phyloP scores from a whole-genome alignment of 23 tunicate species.

The Diplosoma virens region DNA sequence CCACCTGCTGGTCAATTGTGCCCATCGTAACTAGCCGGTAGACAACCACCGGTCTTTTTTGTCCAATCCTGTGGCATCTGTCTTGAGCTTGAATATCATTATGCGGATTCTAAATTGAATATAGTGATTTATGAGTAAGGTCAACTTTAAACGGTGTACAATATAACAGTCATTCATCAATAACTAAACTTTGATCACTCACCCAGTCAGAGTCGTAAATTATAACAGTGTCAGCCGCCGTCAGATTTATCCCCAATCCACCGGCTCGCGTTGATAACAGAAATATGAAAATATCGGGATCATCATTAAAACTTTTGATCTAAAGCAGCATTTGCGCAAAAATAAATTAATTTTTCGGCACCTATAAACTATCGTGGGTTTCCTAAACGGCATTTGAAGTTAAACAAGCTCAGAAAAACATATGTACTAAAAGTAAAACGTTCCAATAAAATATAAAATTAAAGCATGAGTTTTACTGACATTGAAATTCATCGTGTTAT shows the following conservation, averaged over 20 bases:
- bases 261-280: conserved; percentile 94
- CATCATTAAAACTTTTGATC: conserved; percentile 62
- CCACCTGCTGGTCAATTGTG: conserved; percentile 80
- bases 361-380: neutral
- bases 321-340: no score
- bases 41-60: conserved; percentile 68
- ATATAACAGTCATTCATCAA: no score
- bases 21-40: conserved; percentile 71
- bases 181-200: neutral
- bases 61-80: conserved; percentile 91
- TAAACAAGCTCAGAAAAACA: neutral
- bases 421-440: no score
- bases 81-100: conserved; percentile 90
- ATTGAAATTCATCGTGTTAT: no score
- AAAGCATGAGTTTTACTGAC: no score
- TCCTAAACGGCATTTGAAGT: neutral
- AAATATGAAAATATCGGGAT: conserved; percentile 66
- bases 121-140: no score
- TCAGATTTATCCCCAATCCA: conserved; percentile 81
- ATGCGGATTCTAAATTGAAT: conserved; percentile 84
- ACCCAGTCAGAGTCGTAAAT: conserved; percentile 95
- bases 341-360: neutral
- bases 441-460: no score
- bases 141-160: no score
- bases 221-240: conserved; percentile 87